phyloP scores from a whole-genome alignment of 2,888 invertebrate genomes.

The Encarsia formosa region DNA sequence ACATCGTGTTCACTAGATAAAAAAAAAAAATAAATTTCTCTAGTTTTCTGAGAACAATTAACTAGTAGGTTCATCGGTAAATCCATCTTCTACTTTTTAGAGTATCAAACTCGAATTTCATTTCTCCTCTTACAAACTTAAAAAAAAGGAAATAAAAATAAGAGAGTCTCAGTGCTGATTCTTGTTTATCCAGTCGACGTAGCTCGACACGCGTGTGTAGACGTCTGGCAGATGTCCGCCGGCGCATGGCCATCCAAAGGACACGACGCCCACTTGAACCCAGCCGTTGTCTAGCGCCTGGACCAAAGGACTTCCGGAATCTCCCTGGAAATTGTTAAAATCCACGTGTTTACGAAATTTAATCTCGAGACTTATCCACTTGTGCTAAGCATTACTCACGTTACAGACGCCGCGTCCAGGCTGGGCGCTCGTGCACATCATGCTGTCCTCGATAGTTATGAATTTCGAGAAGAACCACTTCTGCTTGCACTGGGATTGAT shows the following conservation, averaged over 20 bases:
- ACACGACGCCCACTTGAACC: constrained; percentile 49
- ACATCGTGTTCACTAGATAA: too few relatives aligned
- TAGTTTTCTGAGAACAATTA: background rate
- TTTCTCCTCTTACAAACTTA: too few relatives aligned
- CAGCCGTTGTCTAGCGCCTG: background rate
- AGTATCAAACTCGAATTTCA: background rate
- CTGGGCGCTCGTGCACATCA: constrained; percentile 59
- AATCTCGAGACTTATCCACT: background rate
- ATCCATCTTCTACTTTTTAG: background rate
- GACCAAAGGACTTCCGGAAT: constrained; percentile 11
- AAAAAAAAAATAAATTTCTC: too few relatives aligned
- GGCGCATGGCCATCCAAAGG: constrained; percentile 52
- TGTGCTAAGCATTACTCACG: constrained; percentile 47
- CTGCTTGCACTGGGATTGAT: constrained; percentile 51
- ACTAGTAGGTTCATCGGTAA: background rate
- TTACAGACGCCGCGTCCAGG: constrained; percentile 61
- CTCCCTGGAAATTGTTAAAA: background rate
- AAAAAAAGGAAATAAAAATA: too few relatives aligned
- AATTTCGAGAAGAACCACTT: constrained; percentile 44
- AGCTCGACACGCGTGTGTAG: constrained; percentile 49
- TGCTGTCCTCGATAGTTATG: constrained; percentile 48
- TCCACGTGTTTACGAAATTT: background rate
- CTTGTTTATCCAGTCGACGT: constrained; percentile 49
- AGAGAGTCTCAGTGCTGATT: too few relatives aligned
- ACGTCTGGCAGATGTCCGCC: constrained; percentile 47